Evolutionary conservation across 2,113 vertebrate species (phyloP).

Genomic region (Takifugu flavidus): DNA sequence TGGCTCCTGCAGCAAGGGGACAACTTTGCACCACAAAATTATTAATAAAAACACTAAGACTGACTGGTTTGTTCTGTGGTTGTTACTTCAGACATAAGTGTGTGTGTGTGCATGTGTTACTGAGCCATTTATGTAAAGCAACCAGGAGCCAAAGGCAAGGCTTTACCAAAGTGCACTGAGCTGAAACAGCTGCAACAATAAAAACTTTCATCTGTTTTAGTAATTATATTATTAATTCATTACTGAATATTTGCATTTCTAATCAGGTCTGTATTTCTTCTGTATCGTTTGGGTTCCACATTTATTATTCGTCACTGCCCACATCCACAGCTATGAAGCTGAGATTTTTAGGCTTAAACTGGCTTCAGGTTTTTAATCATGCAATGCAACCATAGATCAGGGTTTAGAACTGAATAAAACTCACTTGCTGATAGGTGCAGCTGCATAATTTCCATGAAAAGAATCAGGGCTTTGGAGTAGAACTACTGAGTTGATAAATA

Average conservation of each 20-base stretch:
- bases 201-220: too few species aligned
- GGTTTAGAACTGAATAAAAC: conserved; percentile 1
- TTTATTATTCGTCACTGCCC: too few species aligned
- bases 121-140: conserved; percentile 5
- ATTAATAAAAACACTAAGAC: not conserved
- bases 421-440: not conserved
- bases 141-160: conserved; percentile 3
- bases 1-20: not conserved
- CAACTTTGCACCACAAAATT: not conserved
- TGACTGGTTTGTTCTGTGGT: not conserved
- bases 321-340: not conserved
- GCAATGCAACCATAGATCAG: not conserved
- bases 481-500: conserved; percentile 26
- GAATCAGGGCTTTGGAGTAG: conserved; percentile 4
- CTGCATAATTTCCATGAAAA: conserved; percentile 9
- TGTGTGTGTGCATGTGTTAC: not conserved
- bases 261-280: too few species aligned
- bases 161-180: conserved; percentile 1
- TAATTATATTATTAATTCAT: too few species aligned
- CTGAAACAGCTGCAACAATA: conserved; percentile 4
- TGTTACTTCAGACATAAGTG: conserved; percentile 9
- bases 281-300: too few species aligned
- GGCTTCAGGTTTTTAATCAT: not conserved
- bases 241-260: too few species aligned
- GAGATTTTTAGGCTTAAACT: not conserved